Evolutionary conservation across 2,888 invertebrate species (phyloP), one percentile per base, ranked within the genome.

Genomic region (Aphrophora alni): DNA sequence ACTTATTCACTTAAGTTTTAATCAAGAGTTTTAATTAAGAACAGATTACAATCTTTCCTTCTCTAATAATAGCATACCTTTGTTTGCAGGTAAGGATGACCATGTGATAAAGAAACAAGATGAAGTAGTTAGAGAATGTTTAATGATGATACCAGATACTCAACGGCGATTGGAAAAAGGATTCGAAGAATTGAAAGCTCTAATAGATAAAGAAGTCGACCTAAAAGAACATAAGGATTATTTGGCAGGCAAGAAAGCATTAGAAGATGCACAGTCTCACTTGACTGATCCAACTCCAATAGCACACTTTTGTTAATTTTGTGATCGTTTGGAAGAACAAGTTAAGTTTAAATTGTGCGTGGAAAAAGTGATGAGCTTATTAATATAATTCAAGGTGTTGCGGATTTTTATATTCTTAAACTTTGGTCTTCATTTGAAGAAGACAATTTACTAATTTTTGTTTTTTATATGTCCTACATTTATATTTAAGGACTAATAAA

Each of bases 61-160:
- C n/a, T n/a, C n/a, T n/a, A n/a, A n/a, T n/a, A n/a, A n/a, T n/a
- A n/a, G n/a, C n/a, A n/a, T n/a, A n/a, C n/a, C n/a, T 82, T 59
- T 75, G 38, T 79, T 85, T 85, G 10, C 83, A 87, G 94, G 93
- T 0, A 93, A 93, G 85, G 96, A 96, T 89, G 94, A 93, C 85
- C 93, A 95, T 87, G 92, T 94, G 70, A 91, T 96, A 81, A 91
- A 92, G 77, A 96, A 96, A 86, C 95, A 97, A 88, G 94, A 95
- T 87, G 97, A 97, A 89, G 97, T 97, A 0, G 89, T 97, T 68
- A 94, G 95, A 86, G 98, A 98, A 88, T 93, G 94, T 17, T 89
- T 95, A 86, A 95, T 96, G 95, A 97, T 98, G 97, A 92, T 98
- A 81, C 97, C 97, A 1, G 97, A 98, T 87, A 95, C 96, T 86